Conservation (phyloP, 2,113 vertebrate species). For the Bufo bufo region DNA sequence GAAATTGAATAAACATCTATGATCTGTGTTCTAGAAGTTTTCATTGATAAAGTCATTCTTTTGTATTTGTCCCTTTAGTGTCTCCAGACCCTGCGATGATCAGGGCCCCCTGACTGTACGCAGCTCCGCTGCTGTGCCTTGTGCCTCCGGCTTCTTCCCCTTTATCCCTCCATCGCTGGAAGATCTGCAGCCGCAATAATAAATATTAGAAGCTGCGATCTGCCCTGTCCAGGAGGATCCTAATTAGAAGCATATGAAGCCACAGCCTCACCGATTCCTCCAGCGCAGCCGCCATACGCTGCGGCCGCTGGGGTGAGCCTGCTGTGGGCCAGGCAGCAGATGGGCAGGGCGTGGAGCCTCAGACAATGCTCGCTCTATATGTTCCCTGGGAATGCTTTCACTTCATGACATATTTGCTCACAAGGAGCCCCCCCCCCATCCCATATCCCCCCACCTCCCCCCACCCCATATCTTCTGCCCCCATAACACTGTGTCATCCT, state of each 20-base stretch:
- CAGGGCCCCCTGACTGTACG: too few species aligned
- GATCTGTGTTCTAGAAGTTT: too few species aligned
- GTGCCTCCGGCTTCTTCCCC: background rate
- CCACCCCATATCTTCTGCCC: background rate
- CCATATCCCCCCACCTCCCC: background rate
- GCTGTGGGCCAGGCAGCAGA: slow-evolving; percentile 50
- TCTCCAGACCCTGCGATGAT: too few species aligned
- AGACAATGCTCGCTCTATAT: slow-evolving; percentile 43
- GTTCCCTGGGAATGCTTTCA: slow-evolving; percentile 49
- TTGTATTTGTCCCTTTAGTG: too few species aligned
- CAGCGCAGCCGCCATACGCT: slow-evolving; percentile 17
- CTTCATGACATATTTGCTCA: slow-evolving; percentile 32
- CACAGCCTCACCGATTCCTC: slow-evolving; percentile 6
- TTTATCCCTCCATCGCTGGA: background rate
- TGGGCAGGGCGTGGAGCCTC: slow-evolving; percentile 14
- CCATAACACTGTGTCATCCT: slow-evolving; percentile 36
- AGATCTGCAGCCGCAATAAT: slow-evolving; percentile 4
- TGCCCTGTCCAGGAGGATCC: background rate
- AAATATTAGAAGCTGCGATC: slow-evolving; percentile 6
- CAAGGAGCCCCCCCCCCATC: background rate
- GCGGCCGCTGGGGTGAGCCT: background rate
- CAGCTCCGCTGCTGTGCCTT: too few species aligned
- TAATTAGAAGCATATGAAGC: slow-evolving; percentile 42
- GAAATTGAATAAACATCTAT: too few species aligned
- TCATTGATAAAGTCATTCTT: too few species aligned